Base-by-base conservation (phyloP, 2,113 vertebrate genomes). In the Patagioenas fasciata region DNA sequence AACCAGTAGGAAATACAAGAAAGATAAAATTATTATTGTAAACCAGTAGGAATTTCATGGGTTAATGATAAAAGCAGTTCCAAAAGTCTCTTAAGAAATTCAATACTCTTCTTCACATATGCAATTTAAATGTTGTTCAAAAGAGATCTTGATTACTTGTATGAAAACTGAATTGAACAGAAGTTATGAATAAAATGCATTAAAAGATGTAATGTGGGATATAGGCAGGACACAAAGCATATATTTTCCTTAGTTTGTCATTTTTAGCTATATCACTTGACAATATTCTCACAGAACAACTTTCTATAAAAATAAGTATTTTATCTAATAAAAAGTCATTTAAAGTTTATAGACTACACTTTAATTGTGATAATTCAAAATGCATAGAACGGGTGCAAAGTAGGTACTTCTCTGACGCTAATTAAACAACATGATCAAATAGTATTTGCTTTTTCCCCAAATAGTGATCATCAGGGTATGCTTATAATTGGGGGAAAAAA, bases 121-220 rank as follows among this genome's bases (percentile, higher is more conserved):
- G 91, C 21, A 61, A 48, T 42, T 88, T 79, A 78, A 51, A 73
- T 61, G 51, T 40, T 87, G 47, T 73, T 73, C 61, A 89, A 56
- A 80, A 95, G 44, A 77, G 73, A 74, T 57, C 56, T 91, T 80
- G 56, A 54, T 88, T 95, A 88, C 60, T 97, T 92, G 16, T 44
- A 94, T 7, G 85, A 73, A 85, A 96, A 86, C 20, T 70, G 74
- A 92, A 91, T 19, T 95, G 34, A 90, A 73, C 77, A 85, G 3
- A 83, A 34, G 53, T 51, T 88, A 94, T 81, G 38, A 94, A 91
- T 61, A 89, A 95, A 95, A 90, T 23, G 31, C 24, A 70, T 75
- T 84, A 70, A 93, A 94, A 50, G 74, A 73, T 47, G 20, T 32
- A 67, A 79, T 29, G 32, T 9, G n/a, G 56, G 34, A 84, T 34